Percentiles rank a stretch among this genome's conserved stretches.
Conservation (phyloP, 1,140 invertebrate species). For the Drosophila takahashii region DNA sequence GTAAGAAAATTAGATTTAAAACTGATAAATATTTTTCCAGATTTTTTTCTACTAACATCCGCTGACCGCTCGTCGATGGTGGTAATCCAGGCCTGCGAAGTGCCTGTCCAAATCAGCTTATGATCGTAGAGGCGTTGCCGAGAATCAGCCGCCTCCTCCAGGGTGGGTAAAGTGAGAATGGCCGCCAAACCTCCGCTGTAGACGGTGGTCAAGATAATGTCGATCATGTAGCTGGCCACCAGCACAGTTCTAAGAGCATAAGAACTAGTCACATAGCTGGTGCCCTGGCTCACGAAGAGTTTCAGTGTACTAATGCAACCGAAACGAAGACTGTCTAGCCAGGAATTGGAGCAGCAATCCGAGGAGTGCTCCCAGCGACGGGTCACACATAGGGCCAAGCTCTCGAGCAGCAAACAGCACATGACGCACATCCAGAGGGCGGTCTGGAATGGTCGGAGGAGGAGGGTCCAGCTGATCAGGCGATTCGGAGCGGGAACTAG, state of each 20-base stretch:
- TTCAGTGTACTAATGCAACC: conserved; percentile 65
- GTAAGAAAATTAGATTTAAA: not conserved
- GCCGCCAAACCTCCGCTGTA: conserved; percentile 73
- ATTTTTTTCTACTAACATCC: conserved; percentile 48
- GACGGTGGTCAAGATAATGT: conserved; percentile 75
- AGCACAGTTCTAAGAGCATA: conserved; percentile 61
- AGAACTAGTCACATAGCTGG: conserved; percentile 58
- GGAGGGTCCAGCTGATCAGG: conserved; percentile 67
- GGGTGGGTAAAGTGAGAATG: conserved; percentile 70
- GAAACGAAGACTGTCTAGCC: conserved; percentile 53
- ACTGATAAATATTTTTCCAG: not conserved
- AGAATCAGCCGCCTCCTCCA: conserved; percentile 77
- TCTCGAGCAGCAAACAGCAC: conserved; percentile 53
- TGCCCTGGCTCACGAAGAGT: conserved; percentile 72
- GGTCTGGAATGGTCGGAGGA: conserved; percentile 67
- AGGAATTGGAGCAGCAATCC: conserved; percentile 3
- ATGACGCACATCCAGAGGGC: conserved; percentile 65
- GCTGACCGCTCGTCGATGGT: conserved; percentile 33
- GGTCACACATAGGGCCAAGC: conserved; percentile 44
- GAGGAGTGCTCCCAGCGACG: conserved; percentile 33
- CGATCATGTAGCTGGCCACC: conserved; percentile 73
- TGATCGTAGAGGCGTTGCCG: conserved; percentile 63
- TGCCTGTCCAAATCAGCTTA: conserved; percentile 64
- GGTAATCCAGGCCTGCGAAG: conserved; percentile 63
- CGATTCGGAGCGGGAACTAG: conserved; percentile 64